A percentile compares a stretch with the other conserved stretches of the same genome.
phyloP scores from a whole-genome alignment of 2,797 vertebrate species.

The Peromyscus eremicus region DNA sequence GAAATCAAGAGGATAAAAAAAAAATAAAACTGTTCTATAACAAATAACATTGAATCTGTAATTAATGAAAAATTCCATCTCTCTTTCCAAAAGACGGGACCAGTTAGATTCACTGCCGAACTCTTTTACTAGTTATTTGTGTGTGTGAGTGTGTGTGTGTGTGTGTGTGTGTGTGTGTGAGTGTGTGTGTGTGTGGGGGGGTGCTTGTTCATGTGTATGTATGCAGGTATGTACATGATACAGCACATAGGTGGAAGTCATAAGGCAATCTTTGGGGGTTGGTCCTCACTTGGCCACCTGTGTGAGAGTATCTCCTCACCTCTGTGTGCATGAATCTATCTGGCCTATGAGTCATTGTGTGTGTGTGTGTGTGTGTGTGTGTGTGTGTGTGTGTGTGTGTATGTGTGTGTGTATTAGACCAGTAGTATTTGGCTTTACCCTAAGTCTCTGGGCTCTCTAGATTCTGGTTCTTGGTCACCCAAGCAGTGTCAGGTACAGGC shows the following conservation, averaged over 20 bases:
- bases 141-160: not conserved
- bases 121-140: not conserved
- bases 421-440: not conserved
- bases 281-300: not conserved
- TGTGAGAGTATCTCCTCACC: too few species aligned
- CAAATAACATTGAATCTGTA: not conserved
- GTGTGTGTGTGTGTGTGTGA: not conserved
- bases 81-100: not conserved
- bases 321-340: not conserved
- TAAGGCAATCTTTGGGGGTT: not conserved
- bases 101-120: not conserved
- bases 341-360: too few species aligned
- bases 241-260: not conserved
- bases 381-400: too few species aligned
- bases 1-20: not conserved
- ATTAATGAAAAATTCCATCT: not conserved
- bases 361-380: too few species aligned
- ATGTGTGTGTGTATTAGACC: not conserved
- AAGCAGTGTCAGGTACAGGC: too few species aligned
- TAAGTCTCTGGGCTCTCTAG: not conserved
- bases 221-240: not conserved
- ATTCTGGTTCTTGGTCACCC: not conserved
- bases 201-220: too few species aligned
- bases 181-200: not conserved
- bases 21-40: not conserved